These are phyloP conservation scores for Shargacucullia verbasci DNA, from an alignment of 2,888 invertebrate species.

Conservation along the genomic window DNA sequence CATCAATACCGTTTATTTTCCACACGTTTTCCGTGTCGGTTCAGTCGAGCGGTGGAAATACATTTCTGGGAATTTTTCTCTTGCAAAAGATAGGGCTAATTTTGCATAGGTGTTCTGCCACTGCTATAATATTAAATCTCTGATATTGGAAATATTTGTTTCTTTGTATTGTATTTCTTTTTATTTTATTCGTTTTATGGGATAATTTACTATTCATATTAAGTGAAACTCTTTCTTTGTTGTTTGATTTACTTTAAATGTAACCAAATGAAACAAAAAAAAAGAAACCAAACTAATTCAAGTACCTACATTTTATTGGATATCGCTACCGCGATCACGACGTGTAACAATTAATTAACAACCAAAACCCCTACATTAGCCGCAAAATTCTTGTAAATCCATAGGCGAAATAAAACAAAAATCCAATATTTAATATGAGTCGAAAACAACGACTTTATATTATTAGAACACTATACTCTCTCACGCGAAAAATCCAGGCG, in stretches of 20 bases:
- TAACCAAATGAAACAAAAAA: too few species aligned
- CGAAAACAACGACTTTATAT: constrained; percentile 39
- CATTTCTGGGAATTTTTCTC: constrained; percentile 59
- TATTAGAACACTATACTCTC: constrained; percentile 62
- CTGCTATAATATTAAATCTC: constrained; percentile 43
- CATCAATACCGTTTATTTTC: constrained; percentile 72
- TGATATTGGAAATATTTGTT: constrained; percentile 29
- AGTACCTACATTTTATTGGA: constrained; percentile 11
- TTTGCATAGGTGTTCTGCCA: constrained; percentile 56
- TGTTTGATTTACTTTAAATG: too few species aligned
- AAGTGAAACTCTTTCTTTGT: too few species aligned
- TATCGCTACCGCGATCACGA: constrained; percentile 4
- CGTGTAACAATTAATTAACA: constrained; percentile 23
- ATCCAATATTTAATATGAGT: constrained; percentile 26
- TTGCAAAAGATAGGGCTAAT: constrained; percentile 55
- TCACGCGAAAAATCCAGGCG: constrained; percentile 62
- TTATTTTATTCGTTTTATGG: constrained; percentile 9
- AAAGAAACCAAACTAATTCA: too few species aligned
- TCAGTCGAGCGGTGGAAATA: constrained; percentile 62
- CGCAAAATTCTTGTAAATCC: constrained; percentile 39
- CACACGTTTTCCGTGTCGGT: constrained; percentile 65
- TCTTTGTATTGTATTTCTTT: constrained; percentile 8
- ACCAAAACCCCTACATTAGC: constrained; percentile 20
- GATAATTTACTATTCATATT: background rate
- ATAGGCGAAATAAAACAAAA: constrained; percentile 31